A percentile compares a stretch with the other conserved stretches of the same genome.
Conservation (phyloP, 23 tunicate species). For the Diplosoma virens region DNA sequence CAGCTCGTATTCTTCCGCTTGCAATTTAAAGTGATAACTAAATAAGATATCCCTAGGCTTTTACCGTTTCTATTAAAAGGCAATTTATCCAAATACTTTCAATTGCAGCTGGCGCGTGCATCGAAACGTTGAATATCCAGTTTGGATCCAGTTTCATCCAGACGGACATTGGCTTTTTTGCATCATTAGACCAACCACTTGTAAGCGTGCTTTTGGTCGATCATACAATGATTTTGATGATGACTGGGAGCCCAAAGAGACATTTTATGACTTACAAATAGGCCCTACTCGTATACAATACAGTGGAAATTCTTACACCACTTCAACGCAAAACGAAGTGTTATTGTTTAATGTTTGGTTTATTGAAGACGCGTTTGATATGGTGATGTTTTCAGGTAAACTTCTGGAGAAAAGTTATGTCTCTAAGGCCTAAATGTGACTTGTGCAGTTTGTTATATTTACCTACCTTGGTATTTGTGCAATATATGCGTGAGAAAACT, state of each 20-base stretch:
- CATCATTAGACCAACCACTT: slow-evolving; percentile 33
- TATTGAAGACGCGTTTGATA: slow-evolving; percentile 60
- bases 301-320: slow-evolving; percentile 6
- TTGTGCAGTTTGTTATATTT: too few relatives aligned
- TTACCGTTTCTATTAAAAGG: too few relatives aligned
- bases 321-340: not conserved
- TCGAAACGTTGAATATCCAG: not conserved
- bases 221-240: not conserved
- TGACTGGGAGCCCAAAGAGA: not conserved
- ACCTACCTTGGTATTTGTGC: too few relatives aligned
- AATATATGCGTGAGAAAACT: too few relatives aligned
- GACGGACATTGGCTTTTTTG: slow-evolving; percentile 59
- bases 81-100: too few relatives aligned
- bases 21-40: too few relatives aligned
- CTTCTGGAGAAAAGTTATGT: too few relatives aligned
- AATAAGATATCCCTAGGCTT: too few relatives aligned
- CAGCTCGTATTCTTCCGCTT: too few relatives aligned
- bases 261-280: not conserved
- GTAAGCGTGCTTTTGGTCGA: not conserved
- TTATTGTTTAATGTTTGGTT: slow-evolving; percentile 33
- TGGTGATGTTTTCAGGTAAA: slow-evolving; percentile 39
- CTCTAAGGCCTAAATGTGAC: too few relatives aligned
- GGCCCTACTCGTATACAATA: not conserved
- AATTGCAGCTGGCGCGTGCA: not conserved
- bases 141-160: slow-evolving; percentile 42